Percentiles rank a stretch among this genome's conserved stretches.
phyloP scores from a whole-genome alignment of 2,797 vertebrate genomes.

The Eulemur rubriventer region DNA sequence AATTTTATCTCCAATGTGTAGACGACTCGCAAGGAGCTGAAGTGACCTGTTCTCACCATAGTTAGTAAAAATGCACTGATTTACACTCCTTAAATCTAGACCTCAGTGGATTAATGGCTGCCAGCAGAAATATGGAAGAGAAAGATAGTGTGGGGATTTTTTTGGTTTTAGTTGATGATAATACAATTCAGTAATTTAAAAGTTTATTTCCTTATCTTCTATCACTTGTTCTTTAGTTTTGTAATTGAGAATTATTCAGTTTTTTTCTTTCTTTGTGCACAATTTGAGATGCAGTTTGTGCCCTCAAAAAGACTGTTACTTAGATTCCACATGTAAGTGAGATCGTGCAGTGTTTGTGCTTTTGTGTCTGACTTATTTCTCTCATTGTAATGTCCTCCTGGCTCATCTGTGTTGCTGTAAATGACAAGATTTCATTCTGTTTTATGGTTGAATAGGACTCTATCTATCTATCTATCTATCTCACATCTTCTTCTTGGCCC shows the following conservation, averaged over 20 bases:
- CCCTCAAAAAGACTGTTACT: not conserved
- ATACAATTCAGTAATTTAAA: not conserved
- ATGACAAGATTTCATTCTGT: not conserved
- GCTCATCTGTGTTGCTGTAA: not conserved
- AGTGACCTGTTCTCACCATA: not conserved
- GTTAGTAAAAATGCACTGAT: not conserved
- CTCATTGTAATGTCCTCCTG: not conserved
- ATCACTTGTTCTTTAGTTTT: not conserved
- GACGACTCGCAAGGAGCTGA: not conserved
- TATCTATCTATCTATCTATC: too few relatives aligned
- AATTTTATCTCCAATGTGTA: not conserved
- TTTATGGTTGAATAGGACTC: not conserved
- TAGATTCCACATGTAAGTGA: not conserved
- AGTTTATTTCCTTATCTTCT: not conserved
- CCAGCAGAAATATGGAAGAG: not conserved
- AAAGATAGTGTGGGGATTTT: not conserved
- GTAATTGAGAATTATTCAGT: not conserved
- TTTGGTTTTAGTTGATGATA: not conserved
- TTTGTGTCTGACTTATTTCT: not conserved
- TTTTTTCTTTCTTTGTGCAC: not conserved
- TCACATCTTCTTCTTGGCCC: not conserved
- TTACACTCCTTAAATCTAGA: not conserved
- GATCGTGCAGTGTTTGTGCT: not conserved
- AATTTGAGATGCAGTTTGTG: not conserved
- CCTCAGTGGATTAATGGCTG: not conserved